Percentiles rank a stretch among this genome's conserved stretches.
phyloP scores from a whole-genome alignment of 2,888 invertebrate species.

The Andrena haemorrhoa region DNA sequence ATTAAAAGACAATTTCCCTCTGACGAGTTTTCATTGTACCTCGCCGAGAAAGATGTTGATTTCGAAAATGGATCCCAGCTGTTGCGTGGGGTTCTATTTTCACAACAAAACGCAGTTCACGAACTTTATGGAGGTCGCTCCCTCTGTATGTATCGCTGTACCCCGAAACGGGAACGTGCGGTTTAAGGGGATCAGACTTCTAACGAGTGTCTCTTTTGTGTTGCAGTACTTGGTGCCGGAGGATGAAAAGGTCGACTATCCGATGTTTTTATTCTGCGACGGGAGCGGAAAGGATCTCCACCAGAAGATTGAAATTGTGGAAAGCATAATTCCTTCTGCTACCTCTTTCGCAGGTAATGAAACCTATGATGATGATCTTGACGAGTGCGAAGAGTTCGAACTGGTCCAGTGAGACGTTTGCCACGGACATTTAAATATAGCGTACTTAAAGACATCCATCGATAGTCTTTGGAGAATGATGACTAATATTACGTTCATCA shows the following conservation, averaged over 20 bases:
- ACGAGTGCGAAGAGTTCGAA: conserved; percentile 82
- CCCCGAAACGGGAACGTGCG: background rate
- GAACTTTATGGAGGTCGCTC: conserved; percentile 90
- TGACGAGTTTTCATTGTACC: conserved; percentile 93
- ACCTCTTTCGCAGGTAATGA: conserved; percentile 68
- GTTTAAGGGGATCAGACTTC: background rate
- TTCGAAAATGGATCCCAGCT: conserved; percentile 96
- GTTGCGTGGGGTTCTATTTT: conserved; percentile 96
- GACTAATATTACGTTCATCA: conserved; percentile 30
- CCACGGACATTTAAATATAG: conserved; percentile 30
- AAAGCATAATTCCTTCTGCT: conserved; percentile 73
- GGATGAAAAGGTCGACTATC: conserved; percentile 89
- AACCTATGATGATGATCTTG: conserved; percentile 78
- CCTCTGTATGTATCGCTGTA: conserved; percentile 85
- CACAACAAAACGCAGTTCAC: conserved; percentile 91
- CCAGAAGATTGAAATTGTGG: conserved; percentile 74
- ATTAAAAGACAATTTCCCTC: conserved; percentile 91
- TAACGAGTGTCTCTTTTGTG: conserved; percentile 30
- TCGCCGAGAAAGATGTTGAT: conserved; percentile 94
- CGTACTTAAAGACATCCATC: conserved; percentile 73
- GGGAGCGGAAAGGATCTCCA: conserved; percentile 88
- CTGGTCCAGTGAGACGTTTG: conserved; percentile 70
- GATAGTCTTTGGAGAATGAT: conserved; percentile 36
- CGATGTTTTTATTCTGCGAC: conserved; percentile 93
- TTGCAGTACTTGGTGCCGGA: conserved; percentile 86